Conservation (phyloP, 2,113 vertebrate species). For the Bubo blakistoni region DNA sequence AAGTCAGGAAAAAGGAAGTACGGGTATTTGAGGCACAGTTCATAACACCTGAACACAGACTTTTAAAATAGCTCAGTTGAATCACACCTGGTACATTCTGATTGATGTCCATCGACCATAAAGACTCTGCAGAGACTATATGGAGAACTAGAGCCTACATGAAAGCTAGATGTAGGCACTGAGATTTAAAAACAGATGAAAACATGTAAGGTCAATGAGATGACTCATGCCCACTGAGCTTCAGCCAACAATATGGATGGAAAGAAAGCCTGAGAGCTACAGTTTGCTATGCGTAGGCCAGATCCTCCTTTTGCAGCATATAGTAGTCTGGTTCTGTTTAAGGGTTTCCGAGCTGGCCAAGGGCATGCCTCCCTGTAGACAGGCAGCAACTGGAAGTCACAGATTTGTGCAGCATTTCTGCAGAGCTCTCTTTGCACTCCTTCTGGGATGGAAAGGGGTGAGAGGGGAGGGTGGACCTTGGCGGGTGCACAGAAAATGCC, state of each 20-base stretch:
- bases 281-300: not conserved
- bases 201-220: not conserved
- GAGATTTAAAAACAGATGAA: not conserved
- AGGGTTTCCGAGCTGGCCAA: not conserved
- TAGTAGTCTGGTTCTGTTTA: not conserved
- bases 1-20: not conserved
- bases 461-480: not conserved
- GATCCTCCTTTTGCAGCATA: not conserved
- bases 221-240: not conserved
- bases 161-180: not conserved
- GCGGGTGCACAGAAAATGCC: not conserved
- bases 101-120: not conserved
- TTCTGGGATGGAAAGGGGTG: fast-evolving
- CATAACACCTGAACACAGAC: not conserved
- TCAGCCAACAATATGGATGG: not conserved
- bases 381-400: not conserved
- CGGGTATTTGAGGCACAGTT: not conserved
- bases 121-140: not conserved
- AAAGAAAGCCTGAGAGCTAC: not conserved
- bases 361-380: not conserved
- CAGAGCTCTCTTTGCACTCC: not conserved
- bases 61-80: not conserved
- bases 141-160: not conserved
- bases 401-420: not conserved
- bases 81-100: not conserved